Percentiles rank a stretch among this genome's conserved stretches.
phyloP scores from a whole-genome alignment of 2,113 vertebrate species.

The Syngnathus typhle region DNA sequence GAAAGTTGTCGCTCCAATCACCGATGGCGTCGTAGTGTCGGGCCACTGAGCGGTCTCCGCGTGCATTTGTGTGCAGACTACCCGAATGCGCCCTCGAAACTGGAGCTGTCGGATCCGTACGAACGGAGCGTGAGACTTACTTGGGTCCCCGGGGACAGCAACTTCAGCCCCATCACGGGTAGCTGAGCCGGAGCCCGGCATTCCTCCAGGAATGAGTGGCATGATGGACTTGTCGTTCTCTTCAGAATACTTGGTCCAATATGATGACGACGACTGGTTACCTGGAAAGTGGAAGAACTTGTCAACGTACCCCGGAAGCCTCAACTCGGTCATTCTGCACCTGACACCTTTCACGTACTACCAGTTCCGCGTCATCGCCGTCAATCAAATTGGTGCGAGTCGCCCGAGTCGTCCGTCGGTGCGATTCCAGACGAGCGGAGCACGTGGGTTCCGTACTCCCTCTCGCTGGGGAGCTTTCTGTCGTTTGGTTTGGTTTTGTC shows the following conservation, averaged over 20 bases:
- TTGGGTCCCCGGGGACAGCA: slow-evolving; percentile 86
- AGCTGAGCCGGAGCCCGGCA: neutral
- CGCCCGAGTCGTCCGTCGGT: slow-evolving; percentile 80
- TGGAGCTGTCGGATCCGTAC: slow-evolving; percentile 85
- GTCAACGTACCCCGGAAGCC: slow-evolving; percentile 81
- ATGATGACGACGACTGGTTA: slow-evolving; percentile 85
- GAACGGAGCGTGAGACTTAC: slow-evolving; percentile 85
- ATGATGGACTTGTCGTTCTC: neutral
- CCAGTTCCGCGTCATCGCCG: slow-evolving; percentile 85
- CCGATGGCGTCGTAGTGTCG: no score
- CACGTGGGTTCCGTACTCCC: slow-evolving; percentile 72
- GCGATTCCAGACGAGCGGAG: slow-evolving; percentile 87
- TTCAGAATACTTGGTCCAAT: slow-evolving; percentile 86
- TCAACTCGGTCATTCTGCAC: slow-evolving; percentile 83
- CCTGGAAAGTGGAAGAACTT: slow-evolving; percentile 86
- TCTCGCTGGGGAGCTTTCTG: neutral
- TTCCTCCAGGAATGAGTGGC: no score
- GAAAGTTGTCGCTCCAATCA: no score
- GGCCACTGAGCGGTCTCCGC: no score
- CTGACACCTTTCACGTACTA: slow-evolving; percentile 90
- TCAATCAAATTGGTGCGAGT: slow-evolving; percentile 88
- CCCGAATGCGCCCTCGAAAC: slow-evolving; percentile 80
- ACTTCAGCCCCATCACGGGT: slow-evolving; percentile 94
- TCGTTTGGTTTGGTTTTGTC: neutral
- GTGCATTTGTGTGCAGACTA: slow-evolving; percentile 68